Evolutionary conservation across 2,797 vertebrate genomes (phyloP).

Genomic region (Coluber constrictor): DNA sequence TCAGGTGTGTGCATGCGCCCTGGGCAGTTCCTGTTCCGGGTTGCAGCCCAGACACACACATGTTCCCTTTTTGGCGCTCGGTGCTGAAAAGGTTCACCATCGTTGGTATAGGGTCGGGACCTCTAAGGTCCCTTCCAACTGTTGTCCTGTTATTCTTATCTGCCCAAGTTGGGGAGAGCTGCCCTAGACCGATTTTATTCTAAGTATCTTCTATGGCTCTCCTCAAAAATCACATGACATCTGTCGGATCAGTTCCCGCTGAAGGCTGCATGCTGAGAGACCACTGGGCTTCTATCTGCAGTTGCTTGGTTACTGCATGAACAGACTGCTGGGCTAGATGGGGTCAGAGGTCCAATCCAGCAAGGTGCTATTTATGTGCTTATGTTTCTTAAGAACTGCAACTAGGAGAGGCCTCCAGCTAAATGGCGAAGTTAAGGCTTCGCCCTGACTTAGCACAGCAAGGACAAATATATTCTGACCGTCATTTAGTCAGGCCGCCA

Average conservation of each 20-base stretch:
- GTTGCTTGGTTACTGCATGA: neutral
- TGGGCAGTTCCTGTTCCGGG: too few relatives aligned
- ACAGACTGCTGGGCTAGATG: neutral
- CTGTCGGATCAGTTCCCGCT: neutral
- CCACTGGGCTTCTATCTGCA: neutral
- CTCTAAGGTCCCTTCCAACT: neutral
- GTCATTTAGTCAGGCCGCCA: neutral
- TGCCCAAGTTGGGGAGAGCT: neutral
- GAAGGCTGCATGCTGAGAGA: neutral
- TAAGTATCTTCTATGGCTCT: neutral
- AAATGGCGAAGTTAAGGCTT: neutral
- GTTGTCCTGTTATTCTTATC: neutral
- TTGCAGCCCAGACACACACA: too few relatives aligned
- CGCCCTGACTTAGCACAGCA: neutral
- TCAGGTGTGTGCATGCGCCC: too few relatives aligned
- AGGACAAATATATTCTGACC: neutral
- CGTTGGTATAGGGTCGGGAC: neutral
- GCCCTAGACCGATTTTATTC: neutral
- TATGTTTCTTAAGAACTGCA: neutral
- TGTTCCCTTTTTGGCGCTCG: too few relatives aligned
- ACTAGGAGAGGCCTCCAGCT: neutral
- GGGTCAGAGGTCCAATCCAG: neutral
- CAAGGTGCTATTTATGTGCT: neutral
- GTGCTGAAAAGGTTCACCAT: too few relatives aligned
- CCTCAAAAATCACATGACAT: neutral